Evolutionary conservation across 2,113 vertebrate species (phyloP).

Genomic region (Mus pahari): DNA sequence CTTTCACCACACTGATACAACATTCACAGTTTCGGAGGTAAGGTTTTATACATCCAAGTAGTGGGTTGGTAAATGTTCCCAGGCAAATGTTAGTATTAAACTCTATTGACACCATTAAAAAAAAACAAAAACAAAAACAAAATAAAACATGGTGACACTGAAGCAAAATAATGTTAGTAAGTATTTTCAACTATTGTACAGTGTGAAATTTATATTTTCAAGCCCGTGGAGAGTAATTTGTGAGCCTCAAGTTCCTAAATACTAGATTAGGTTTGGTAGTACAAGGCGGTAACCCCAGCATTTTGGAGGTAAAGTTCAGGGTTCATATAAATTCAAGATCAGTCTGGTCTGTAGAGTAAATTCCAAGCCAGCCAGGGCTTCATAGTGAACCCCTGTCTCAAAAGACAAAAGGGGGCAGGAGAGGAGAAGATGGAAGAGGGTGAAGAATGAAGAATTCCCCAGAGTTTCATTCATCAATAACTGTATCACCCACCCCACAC

Average conservation of each 20-base stretch:
- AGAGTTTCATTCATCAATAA: neutral
- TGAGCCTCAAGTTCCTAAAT: no score
- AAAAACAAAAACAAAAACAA: neutral
- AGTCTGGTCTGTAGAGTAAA: neutral
- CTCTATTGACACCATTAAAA: neutral
- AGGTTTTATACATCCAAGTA: neutral
- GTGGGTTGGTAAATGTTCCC: slow-evolving; percentile 9
- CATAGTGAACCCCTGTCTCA: neutral
- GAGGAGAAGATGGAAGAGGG: neutral
- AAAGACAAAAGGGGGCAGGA: neutral
- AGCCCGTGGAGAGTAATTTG: neutral
- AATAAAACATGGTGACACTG: neutral
- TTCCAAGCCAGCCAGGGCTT: neutral
- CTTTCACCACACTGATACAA: neutral
- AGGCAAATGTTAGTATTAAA: neutral
- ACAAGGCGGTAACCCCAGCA: neutral
- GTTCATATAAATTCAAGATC: neutral
- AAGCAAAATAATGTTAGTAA: neutral
- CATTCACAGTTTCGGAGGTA: neutral
- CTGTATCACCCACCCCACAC: neutral
- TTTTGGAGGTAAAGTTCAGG: neutral
- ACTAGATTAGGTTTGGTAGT: neutral
- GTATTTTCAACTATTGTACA: neutral
- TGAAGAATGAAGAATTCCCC: no score
- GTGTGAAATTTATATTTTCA: slow-evolving; percentile 24